phyloP scores from a whole-genome alignment of 1,140 invertebrate genomes.

The Euura lappo region DNA sequence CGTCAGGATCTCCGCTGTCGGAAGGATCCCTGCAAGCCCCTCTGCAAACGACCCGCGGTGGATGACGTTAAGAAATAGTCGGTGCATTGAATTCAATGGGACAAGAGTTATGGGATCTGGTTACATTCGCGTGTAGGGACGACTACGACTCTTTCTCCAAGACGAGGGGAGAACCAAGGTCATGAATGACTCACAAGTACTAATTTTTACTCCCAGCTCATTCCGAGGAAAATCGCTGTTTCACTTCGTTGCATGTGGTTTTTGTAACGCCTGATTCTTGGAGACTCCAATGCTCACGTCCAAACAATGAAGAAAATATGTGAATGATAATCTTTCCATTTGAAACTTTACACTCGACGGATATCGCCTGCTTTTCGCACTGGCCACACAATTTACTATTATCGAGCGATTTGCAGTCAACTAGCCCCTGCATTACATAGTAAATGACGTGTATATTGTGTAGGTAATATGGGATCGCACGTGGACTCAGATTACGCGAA shows the following conservation, averaged over 20 bases:
- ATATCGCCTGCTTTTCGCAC: too few species aligned
- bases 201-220: neutral
- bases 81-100: slow-evolving; percentile 39
- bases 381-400: too few species aligned
- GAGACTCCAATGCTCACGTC: too few species aligned
- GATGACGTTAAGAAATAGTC: slow-evolving; percentile 35
- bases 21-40: slow-evolving; percentile 32
- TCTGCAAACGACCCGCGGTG: slow-evolving; percentile 17
- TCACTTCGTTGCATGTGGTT: too few species aligned
- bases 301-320: too few species aligned
- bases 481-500: neutral
- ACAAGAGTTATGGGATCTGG: slow-evolving; percentile 37
- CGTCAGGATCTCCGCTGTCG: slow-evolving; percentile 19
- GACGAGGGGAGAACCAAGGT: neutral
- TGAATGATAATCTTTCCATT: too few species aligned
- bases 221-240: neutral
- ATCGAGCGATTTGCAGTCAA: too few species aligned
- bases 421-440: too few species aligned
- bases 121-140: neutral
- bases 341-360: too few species aligned
- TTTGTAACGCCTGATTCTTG: too few species aligned
- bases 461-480: neutral
- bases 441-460: too few species aligned
- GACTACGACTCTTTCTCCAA: neutral
- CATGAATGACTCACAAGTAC: slow-evolving; percentile 3